phyloP scores from a whole-genome alignment of 2,797 vertebrate genomes.

The Heterohyrax brucei region DNA sequence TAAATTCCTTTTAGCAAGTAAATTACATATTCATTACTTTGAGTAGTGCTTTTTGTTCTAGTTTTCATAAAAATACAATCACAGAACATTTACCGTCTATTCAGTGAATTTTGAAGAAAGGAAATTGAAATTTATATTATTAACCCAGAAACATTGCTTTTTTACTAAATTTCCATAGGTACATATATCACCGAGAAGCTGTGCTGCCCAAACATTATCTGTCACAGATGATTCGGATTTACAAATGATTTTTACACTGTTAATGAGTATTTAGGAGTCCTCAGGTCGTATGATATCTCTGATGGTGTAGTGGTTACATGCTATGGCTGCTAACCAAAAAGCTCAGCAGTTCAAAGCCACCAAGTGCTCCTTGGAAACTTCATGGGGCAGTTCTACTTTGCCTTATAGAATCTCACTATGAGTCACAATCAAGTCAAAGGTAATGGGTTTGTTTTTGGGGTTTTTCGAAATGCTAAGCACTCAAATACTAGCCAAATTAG shows the following conservation, averaged over 20 bases:
- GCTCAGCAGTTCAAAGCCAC: too few species aligned
- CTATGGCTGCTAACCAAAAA: too few species aligned
- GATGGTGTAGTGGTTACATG: too few species aligned
- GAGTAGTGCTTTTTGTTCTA: background rate
- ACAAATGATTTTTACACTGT: background rate
- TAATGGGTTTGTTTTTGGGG: too few species aligned
- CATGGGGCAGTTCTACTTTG: too few species aligned
- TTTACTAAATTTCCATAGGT: background rate
- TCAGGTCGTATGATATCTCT: too few species aligned
- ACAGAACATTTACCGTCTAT: background rate
- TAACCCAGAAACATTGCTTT: background rate
- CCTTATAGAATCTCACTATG: too few species aligned
- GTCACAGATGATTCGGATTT: conserved; percentile 19
- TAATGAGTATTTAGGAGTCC: background rate
- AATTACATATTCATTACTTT: conserved; percentile 8
- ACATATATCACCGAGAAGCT: background rate
- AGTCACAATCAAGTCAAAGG: too few species aligned
- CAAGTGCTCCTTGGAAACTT: too few species aligned
- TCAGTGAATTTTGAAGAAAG: background rate
- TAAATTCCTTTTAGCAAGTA: conserved; percentile 26
- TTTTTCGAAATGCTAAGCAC: too few species aligned
- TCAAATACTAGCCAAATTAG: too few species aligned
- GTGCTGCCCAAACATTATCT: background rate
- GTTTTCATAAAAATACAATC: background rate
- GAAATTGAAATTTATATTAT: background rate